These are phyloP conservation scores for Galeopterus variegatus DNA, from an alignment of 2,113 vertebrate species.

Conservation along the genomic window DNA sequence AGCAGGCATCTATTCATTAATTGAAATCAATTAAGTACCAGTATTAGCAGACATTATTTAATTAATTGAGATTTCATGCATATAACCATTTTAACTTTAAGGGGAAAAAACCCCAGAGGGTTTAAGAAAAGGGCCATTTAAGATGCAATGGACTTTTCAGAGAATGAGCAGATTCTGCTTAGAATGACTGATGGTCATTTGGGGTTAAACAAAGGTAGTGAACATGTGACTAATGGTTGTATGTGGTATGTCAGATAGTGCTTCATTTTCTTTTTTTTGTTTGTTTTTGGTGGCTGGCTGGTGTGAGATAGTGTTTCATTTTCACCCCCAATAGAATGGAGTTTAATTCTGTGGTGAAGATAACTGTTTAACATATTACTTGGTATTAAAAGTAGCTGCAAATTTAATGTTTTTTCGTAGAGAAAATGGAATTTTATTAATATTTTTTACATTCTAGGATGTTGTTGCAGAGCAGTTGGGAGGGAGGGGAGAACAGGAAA, in stretches of 20 bases:
- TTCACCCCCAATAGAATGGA: not conserved
- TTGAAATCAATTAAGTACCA: not conserved
- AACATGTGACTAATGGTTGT: not conserved
- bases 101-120: not conserved
- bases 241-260: not conserved
- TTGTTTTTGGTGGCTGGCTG: no score
- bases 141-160: not conserved
- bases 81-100: slow-evolving; percentile 31
- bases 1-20: slow-evolving; percentile 12
- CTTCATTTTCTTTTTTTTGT: not conserved
- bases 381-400: not conserved
- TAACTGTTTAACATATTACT: not conserved
- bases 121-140: not conserved
- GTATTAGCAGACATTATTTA: not conserved
- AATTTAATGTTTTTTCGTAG: not conserved
- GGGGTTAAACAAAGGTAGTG: not conserved
- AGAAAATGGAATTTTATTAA: no score
- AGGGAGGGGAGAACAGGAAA: no score
- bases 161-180: not conserved
- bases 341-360: not conserved
- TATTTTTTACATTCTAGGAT: no score
- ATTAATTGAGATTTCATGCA: slow-evolving; percentile 29
- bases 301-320: not conserved
- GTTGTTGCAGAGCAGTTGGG: no score
- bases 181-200: not conserved